Percentiles rank a stretch among this genome's conserved stretches.
phyloP scores from a whole-genome alignment of 2,888 invertebrate species.

The Tetramorium bicarinatum region DNA sequence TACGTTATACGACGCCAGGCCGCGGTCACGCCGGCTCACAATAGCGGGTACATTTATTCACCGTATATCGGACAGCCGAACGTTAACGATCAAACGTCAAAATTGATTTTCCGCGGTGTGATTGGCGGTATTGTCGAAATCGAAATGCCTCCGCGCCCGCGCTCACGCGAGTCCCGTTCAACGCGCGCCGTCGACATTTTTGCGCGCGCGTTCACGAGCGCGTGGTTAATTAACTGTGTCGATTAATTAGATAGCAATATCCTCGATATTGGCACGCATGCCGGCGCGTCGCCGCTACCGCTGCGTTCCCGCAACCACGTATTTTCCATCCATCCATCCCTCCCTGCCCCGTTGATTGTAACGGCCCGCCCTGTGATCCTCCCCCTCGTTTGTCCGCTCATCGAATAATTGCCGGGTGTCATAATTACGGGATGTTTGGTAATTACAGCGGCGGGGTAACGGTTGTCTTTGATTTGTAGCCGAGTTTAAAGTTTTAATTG shows the following conservation, averaged over 20 bases:
- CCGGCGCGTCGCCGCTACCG: too few species aligned
- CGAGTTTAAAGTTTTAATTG: slow-evolving; percentile 10
- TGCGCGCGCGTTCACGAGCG: background rate
- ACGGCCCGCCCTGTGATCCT: background rate
- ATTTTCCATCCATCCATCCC: slow-evolving; percentile 17
- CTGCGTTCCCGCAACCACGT: background rate
- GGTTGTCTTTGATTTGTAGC: background rate
- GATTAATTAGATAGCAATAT: slow-evolving; percentile 54
- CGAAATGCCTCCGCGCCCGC: background rate
- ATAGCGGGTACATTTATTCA: background rate
- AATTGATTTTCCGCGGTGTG: slow-evolving; percentile 30
- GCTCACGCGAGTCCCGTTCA: background rate
- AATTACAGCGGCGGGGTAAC: slow-evolving; percentile 2
- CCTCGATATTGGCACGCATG: slow-evolving; percentile 26
- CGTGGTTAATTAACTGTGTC: slow-evolving; percentile 49
- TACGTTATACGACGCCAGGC: background rate
- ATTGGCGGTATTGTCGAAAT: slow-evolving; percentile 34
- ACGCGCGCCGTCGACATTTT: slow-evolving; percentile 3
- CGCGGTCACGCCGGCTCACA: background rate
- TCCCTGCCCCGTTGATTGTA: background rate
- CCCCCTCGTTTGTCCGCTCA: slow-evolving; percentile 10
- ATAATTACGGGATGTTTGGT: slow-evolving; percentile 13
- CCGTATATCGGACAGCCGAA: background rate
- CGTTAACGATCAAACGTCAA: slow-evolving; percentile 49
- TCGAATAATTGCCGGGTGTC: slow-evolving; percentile 21